Evolutionary conservation across 2,113 vertebrate genomes (phyloP).

Genomic region (Daphoenositta chrysoptera): DNA sequence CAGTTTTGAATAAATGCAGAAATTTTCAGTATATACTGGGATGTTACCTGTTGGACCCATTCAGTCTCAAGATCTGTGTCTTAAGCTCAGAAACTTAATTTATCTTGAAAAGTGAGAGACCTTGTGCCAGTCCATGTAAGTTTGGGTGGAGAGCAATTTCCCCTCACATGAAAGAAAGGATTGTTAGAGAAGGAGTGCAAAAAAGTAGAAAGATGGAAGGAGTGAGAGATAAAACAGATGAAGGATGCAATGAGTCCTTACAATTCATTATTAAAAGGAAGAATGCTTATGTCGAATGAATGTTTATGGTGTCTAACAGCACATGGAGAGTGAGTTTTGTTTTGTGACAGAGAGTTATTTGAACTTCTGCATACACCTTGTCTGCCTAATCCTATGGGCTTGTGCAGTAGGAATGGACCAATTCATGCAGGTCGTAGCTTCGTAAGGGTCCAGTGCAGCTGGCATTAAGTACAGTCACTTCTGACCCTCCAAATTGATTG

Average conservation of each 20-base stretch:
- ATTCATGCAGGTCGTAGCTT: background rate
- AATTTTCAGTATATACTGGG: background rate
- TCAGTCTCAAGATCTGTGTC: background rate
- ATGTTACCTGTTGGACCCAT: background rate
- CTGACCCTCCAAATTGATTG: background rate
- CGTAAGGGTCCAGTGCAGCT: background rate
- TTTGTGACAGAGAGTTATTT: background rate
- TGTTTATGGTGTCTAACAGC: background rate
- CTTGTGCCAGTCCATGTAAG: background rate
- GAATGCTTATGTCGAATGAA: too few species aligned
- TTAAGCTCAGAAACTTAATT: background rate
- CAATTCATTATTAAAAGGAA: background rate
- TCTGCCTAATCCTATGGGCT: background rate
- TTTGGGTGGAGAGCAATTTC: background rate
- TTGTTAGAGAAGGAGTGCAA: background rate
- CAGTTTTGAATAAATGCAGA: background rate
- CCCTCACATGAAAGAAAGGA: background rate
- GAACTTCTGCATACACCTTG: background rate
- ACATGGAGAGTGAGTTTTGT: background rate
- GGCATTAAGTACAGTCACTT: background rate
- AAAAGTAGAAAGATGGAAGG: background rate
- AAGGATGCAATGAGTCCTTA: background rate
- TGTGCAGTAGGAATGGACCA: background rate
- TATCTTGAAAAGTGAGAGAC: background rate
- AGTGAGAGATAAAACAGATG: background rate